Percentiles rank a stretch among this genome's conserved stretches.
These are phyloP conservation scores for Sebastes matsubarae DNA, from an alignment of 2,797 vertebrate species.

Conservation along the genomic window DNA sequence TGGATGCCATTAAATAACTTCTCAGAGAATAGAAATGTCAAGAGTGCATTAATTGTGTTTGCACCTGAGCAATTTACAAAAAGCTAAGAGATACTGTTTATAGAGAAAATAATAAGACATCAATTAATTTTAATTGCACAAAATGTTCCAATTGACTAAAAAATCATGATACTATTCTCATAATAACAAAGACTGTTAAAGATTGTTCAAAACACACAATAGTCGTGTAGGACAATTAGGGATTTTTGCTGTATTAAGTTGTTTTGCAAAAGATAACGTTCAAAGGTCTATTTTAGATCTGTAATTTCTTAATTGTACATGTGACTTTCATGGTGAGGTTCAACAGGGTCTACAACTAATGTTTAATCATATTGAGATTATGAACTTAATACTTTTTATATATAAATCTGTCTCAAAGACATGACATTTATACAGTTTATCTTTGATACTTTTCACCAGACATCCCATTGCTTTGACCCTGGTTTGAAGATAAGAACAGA, in stretches of 20 bases:
- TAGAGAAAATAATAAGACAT: background rate
- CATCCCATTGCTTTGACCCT: background rate
- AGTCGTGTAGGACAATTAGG: background rate
- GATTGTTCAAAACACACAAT: background rate
- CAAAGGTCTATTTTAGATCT: background rate
- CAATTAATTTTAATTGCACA: background rate
- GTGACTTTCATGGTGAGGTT: background rate
- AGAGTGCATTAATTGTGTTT: background rate
- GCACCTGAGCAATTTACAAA: background rate
- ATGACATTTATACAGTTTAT: background rate
- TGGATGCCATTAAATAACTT: background rate
- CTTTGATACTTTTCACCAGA: conserved; percentile 1
- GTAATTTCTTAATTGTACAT: background rate
- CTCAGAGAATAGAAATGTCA: background rate
- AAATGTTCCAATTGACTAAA: background rate
- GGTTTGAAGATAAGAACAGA: conserved; percentile 20
- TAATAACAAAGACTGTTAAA: background rate
- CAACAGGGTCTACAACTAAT: background rate
- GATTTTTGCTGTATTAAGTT: background rate
- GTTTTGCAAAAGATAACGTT: background rate
- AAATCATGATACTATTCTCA: background rate
- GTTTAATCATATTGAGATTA: background rate
- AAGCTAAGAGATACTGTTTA: background rate
- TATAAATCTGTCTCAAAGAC: background rate
- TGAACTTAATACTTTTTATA: background rate